phyloP scores from a whole-genome alignment of 2,888 invertebrate species.

The Aspidapion aeneum region DNA sequence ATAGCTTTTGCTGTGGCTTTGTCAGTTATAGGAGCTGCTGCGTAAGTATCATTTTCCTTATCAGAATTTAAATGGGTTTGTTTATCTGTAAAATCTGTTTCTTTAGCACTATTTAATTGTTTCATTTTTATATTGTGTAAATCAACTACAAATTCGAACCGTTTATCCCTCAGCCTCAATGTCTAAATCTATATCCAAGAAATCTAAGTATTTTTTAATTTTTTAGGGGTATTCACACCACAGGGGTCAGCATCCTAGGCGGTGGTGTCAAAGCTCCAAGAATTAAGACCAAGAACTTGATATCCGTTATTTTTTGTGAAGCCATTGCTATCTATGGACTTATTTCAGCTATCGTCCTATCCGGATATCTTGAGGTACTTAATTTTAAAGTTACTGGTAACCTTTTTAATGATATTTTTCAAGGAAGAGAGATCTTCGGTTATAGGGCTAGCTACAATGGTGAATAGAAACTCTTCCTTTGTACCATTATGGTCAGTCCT shows the following conservation, averaged over 20 bases:
- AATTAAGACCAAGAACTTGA: slow-evolving; percentile 98
- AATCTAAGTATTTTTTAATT: too few relatives aligned
- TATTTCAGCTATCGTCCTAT: slow-evolving; percentile 96
- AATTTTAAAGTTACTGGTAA: not conserved
- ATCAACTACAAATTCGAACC: too few relatives aligned
- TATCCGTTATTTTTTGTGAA: slow-evolving; percentile 99
- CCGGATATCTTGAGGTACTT: slow-evolving; percentile 59
- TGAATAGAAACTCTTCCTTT: too few relatives aligned
- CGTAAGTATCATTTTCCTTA: slow-evolving; percentile 3
- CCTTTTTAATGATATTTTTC: too few relatives aligned
- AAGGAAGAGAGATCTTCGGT: too few relatives aligned
- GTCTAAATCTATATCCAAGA: too few relatives aligned
- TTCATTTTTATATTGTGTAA: too few relatives aligned
- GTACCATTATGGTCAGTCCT: too few relatives aligned
- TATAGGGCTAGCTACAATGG: too few relatives aligned
- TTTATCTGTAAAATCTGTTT: slow-evolving; percentile 47
- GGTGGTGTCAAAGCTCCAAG: slow-evolving; percentile 94
- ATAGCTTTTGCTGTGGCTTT: slow-evolving; percentile 91
- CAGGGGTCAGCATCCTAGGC: slow-evolving; percentile 94
- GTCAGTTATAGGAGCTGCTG: slow-evolving; percentile 95
- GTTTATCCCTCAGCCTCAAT: too few relatives aligned
- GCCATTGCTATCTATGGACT: slow-evolving; percentile 99
- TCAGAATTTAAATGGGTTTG: not conserved
- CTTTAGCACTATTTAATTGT: too few relatives aligned
- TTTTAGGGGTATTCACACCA: slow-evolving; percentile 83